Conservation (phyloP, 2,797 vertebrate species). For the Smutsia temminckii region DNA sequence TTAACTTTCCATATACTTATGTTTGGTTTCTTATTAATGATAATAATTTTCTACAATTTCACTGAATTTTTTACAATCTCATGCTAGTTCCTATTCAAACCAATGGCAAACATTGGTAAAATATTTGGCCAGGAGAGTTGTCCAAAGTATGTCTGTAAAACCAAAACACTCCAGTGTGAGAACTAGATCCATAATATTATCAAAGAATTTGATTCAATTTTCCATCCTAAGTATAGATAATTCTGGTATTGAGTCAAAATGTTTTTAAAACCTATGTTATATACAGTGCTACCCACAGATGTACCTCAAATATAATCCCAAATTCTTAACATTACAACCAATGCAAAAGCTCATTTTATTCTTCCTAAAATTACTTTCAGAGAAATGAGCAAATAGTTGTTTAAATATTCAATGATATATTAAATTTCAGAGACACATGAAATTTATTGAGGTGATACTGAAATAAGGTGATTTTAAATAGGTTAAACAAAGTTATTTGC, state of each 20-base stretch:
- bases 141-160: background rate
- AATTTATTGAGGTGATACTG: background rate
- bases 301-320: background rate
- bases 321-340: background rate
- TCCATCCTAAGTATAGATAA: background rate
- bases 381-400: background rate
- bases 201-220: background rate
- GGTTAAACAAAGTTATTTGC: background rate
- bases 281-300: background rate
- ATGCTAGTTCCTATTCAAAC: background rate
- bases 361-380: conserved; percentile 16
- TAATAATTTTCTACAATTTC: background rate
- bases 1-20: background rate
- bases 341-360: background rate
- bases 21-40: background rate
- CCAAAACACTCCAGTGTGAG: background rate
- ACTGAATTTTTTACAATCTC: background rate
- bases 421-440: background rate
- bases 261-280: background rate
- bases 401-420: background rate
- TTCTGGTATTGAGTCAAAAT: background rate
- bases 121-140: background rate
- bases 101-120: background rate
- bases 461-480: conserved; percentile 20
- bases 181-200: background rate